Evolutionary conservation across 1,140 invertebrate species (phyloP).

Genomic region (Pseudoatta argentina): DNA sequence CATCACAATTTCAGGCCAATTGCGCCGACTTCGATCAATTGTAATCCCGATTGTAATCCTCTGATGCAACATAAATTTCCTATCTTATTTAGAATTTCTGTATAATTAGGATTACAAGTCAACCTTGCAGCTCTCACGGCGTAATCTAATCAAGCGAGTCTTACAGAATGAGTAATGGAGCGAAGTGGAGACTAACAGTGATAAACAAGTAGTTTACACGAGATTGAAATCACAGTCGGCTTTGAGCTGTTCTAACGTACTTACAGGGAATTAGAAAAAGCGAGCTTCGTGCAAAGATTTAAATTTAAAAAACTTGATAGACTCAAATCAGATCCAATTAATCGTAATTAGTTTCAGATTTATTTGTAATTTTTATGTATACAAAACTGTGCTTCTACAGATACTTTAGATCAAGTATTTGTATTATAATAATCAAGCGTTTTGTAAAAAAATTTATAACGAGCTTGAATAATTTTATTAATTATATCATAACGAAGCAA

Average conservation of each 20-base stretch:
- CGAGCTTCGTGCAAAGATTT: not conserved
- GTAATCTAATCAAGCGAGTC: not conserved
- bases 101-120: not conserved
- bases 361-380: not conserved
- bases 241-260: constrained; percentile 42
- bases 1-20: not conserved
- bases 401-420: not conserved
- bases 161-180: constrained; percentile 9
- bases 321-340: not conserved
- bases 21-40: not conserved
- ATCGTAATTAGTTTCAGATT: not conserved
- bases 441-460: not conserved
- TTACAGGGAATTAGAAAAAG: constrained; percentile 19
- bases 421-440: not conserved
- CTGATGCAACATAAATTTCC: constrained; percentile 20
- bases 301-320: not conserved
- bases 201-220: constrained; percentile 43
- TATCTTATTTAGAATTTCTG: constrained; percentile 9
- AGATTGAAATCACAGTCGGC: constrained; percentile 55
- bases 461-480: not conserved
- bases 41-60: constrained; percentile 7
- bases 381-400: not conserved
- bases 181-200: constrained; percentile 6
- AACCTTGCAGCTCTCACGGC: not conserved
- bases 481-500: not conserved